phyloP scores from a whole-genome alignment of 1,140 invertebrate genomes.

The Formica exsecta region DNA sequence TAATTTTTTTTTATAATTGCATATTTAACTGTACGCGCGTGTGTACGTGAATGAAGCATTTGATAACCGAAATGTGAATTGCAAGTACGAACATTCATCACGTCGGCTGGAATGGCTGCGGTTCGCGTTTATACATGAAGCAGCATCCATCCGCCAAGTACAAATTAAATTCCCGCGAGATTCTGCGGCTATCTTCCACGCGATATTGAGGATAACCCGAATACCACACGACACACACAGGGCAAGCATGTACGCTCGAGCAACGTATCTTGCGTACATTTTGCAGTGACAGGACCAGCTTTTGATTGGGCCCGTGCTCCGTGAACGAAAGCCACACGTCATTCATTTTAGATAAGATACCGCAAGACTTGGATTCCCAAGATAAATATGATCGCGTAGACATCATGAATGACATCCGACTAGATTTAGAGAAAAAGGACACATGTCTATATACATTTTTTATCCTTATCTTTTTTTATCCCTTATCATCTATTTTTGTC shows the following conservation, averaged over 20 bases:
- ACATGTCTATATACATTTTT: not conserved
- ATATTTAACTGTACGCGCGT: not conserved
- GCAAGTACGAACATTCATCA: constrained; percentile 41
- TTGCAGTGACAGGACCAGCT: constrained; percentile 27
- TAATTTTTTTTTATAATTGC: not conserved
- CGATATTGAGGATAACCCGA: constrained; percentile 49
- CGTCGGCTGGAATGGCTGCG: constrained; percentile 14
- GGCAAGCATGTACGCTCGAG: constrained; percentile 21
- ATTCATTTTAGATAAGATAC: constrained; percentile 62
- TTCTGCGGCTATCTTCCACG: constrained; percentile 51
- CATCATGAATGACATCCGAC: not conserved
- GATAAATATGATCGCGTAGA: not conserved
- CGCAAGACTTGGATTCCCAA: constrained; percentile 45
- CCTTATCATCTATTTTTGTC: not conserved
- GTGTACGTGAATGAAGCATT: not conserved
- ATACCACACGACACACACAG: constrained; percentile 58
- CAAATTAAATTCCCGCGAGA: constrained; percentile 65
- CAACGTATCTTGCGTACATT: constrained; percentile 59
- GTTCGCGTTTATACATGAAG: constrained; percentile 22
- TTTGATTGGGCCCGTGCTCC: constrained; percentile 39
- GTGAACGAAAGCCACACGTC: constrained; percentile 52
- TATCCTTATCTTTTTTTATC: too few species aligned
- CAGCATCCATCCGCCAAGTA: constrained; percentile 32
- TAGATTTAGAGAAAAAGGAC: not conserved
- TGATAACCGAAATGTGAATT: constrained; percentile 7